Conservation (phyloP, 2,888 invertebrate genomes). For the Trachelus iudaicus region DNA sequence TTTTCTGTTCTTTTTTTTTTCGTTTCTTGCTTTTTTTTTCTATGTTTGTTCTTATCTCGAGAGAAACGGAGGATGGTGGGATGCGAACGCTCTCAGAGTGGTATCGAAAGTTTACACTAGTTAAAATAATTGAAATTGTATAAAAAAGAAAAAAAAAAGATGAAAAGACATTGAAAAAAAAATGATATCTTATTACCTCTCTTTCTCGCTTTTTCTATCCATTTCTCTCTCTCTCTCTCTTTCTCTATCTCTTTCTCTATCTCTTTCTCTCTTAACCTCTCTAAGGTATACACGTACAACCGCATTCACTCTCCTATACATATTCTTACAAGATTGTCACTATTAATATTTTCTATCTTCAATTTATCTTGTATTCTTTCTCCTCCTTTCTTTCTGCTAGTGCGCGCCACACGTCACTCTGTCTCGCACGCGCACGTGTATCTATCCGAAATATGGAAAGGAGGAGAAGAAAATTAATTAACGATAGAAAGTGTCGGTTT, state of each 20-base stretch:
- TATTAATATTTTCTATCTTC: too few species aligned
- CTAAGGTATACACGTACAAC: neutral
- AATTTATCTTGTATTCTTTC: too few species aligned
- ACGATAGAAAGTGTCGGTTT: too few species aligned
- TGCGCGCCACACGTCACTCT: too few species aligned
- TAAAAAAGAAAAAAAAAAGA: slow-evolving; percentile 11
- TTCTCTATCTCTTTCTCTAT: slow-evolving; percentile 13
- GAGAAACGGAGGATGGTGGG: neutral
- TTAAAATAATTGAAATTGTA: slow-evolving; percentile 21
- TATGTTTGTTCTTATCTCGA: neutral
- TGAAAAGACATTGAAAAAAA: slow-evolving; percentile 8
- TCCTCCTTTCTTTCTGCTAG: too few species aligned
- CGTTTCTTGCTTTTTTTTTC: too few species aligned
- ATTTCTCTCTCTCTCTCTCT: slow-evolving; percentile 15
- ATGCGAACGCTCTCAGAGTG: slow-evolving; percentile 4
- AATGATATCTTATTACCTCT: slow-evolving; percentile 22
- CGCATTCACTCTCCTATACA: neutral
- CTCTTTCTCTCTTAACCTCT: slow-evolving; percentile 11
- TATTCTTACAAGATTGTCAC: too few species aligned
- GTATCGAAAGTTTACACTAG: slow-evolving; percentile 19
- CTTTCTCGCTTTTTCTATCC: slow-evolving; percentile 28
- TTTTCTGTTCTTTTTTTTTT: too few species aligned
- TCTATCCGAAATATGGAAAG: too few species aligned
- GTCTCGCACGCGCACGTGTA: too few species aligned
- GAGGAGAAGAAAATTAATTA: too few species aligned